A percentile compares a stretch with the other conserved stretches of the same genome.
phyloP scores from a whole-genome alignment of 2,797 vertebrate genomes.

The Manis javanica region DNA sequence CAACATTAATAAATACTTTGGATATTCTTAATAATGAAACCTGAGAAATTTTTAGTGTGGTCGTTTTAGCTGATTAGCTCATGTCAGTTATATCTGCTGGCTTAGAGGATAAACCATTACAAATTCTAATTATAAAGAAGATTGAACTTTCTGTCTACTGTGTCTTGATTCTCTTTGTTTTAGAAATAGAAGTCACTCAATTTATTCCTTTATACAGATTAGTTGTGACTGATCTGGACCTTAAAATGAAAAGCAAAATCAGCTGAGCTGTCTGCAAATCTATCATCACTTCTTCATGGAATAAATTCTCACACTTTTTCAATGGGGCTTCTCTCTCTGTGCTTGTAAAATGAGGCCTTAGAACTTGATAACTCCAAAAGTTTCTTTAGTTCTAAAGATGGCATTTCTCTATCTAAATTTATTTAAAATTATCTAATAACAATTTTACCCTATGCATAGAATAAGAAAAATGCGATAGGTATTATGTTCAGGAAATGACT shows the following conservation, averaged over 20 bases:
- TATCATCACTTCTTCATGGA: not conserved
- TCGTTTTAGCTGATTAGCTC: constrained; percentile 15
- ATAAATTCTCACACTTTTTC: not conserved
- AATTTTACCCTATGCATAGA: not conserved
- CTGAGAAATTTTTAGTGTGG: not conserved
- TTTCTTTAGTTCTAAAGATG: not conserved
- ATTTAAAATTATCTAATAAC: not conserved
- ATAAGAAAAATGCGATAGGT: not conserved
- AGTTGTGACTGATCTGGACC: not conserved
- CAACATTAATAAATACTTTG: constrained; percentile 89
- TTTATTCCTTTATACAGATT: not conserved
- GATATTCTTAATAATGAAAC: constrained; percentile 87
- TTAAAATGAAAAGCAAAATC: not conserved
- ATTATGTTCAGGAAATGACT: not conserved
- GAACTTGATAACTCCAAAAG: not conserved
- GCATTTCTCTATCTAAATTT: not conserved
- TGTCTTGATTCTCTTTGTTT: not conserved
- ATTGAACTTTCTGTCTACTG: not conserved
- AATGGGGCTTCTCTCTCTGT: not conserved
- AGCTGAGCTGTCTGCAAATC: not conserved
- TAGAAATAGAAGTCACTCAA: not conserved
- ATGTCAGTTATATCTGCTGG: not conserved
- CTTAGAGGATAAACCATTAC: not conserved
- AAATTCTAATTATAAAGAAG: constrained; percentile 38
- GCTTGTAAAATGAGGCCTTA: not conserved